A percentile compares a stretch with the other conserved stretches of the same genome.
Evolutionary conservation across 2,797 vertebrate genomes (phyloP).

Genomic region (Myotis daubentonii): DNA sequence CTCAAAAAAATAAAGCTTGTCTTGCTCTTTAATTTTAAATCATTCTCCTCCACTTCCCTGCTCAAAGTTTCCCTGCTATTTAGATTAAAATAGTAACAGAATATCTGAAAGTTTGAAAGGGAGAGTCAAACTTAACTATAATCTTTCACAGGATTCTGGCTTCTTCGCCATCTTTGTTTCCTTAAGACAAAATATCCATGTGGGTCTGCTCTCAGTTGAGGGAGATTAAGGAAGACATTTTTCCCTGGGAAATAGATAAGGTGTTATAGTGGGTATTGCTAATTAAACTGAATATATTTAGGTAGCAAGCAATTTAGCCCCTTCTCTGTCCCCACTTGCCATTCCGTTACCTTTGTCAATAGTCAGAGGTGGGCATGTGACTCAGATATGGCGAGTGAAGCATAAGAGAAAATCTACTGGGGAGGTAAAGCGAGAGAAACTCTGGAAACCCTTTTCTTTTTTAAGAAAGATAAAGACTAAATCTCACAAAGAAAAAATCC

Average conservation of each 20-base stretch:
- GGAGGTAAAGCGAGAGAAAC: background rate
- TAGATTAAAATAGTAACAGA: conserved; percentile 2
- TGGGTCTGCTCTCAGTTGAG: background rate
- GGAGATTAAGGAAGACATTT: background rate
- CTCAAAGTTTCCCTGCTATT: background rate
- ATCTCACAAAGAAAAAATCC: background rate
- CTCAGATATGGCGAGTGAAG: background rate
- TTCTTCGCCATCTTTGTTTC: conserved; percentile 36
- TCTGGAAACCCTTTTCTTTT: conserved; percentile 34
- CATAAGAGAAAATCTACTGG: background rate
- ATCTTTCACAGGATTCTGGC: background rate
- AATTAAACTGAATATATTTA: background rate
- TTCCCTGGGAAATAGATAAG: background rate
- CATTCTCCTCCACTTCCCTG: background rate
- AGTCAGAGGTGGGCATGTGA: background rate
- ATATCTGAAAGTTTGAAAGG: background rate
- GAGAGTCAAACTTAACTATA: background rate
- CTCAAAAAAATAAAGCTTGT: conserved; percentile 28
- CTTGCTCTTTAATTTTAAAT: conserved; percentile 38
- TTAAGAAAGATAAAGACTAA: background rate
- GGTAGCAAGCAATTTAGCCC: background rate
- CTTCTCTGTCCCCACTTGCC: background rate
- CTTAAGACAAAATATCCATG: background rate
- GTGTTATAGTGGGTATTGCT: background rate
- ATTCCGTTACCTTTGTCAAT: background rate